A percentile compares a stretch with the other conserved stretches of the same genome.
Evolutionary conservation across 2,113 vertebrate species (phyloP).

Genomic region (Syngnathoides biaculeatus): DNA sequence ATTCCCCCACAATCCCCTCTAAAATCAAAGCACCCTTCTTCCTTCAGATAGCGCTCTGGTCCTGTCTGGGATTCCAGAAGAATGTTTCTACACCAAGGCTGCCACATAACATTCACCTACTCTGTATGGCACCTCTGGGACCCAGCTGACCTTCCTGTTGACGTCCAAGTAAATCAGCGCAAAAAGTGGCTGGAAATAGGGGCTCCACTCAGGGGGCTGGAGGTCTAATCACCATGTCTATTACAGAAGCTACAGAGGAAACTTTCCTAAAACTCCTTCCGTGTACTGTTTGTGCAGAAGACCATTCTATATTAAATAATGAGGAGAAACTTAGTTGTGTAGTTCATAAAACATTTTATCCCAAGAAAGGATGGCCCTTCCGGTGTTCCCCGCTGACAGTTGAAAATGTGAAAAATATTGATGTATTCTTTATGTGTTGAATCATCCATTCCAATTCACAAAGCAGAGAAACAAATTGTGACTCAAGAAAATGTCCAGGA

Average conservation of each 20-base stretch:
- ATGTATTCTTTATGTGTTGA: too few species aligned
- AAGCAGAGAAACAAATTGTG: too few species aligned
- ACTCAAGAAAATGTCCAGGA: too few species aligned
- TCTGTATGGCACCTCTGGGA: slow-evolving; percentile 58
- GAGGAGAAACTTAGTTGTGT: background rate
- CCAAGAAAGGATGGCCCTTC: background rate
- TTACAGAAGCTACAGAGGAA: slow-evolving; percentile 69
- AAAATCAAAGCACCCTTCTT: slow-evolving; percentile 58
- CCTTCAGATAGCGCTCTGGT: slow-evolving; percentile 30
- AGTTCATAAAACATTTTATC: background rate
- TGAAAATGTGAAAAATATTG: too few species aligned
- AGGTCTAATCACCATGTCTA: slow-evolving; percentile 73
- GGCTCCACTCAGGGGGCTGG: slow-evolving; percentile 72
- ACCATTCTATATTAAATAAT: slow-evolving; percentile 5
- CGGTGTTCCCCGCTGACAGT: too few species aligned
- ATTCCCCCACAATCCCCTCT: slow-evolving; percentile 69
- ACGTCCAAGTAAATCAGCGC: slow-evolving; percentile 73
- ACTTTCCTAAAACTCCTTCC: slow-evolving; percentile 63
- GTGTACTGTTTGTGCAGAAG: slow-evolving; percentile 12
- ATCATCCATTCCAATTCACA: too few species aligned
- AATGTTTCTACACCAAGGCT: slow-evolving; percentile 26
- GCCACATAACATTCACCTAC: slow-evolving; percentile 22
- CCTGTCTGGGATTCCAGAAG: slow-evolving; percentile 31
- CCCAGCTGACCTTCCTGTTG: slow-evolving; percentile 71
- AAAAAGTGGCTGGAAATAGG: slow-evolving; percentile 40